Evolutionary conservation across 1,140 invertebrate genomes (phyloP).

Genomic region (Heliconius hewitsoni): DNA sequence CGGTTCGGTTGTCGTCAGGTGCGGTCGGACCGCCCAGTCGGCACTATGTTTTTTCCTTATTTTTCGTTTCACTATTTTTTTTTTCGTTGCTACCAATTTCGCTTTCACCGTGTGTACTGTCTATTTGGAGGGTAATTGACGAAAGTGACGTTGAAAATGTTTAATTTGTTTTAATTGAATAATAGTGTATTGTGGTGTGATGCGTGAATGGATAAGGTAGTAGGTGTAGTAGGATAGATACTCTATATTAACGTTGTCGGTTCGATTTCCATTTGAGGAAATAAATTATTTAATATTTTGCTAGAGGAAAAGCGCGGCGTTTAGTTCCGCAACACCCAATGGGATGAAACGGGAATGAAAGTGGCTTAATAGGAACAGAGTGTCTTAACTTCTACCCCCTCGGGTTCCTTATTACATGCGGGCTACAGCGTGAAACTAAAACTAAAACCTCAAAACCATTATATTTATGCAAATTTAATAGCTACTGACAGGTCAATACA

Average conservation of each 20-base stretch:
- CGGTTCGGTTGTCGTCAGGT: constrained; percentile 51
- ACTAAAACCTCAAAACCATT: neutral
- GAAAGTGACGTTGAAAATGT: constrained; percentile 36
- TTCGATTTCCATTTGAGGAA: neutral
- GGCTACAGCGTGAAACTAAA: neutral
- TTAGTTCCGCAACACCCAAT: neutral
- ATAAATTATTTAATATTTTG: neutral
- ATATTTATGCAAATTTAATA: neutral
- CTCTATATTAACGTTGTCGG: neutral
- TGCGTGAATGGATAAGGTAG: too few species aligned
- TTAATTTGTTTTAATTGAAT: constrained; percentile 31
- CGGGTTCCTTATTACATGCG: neutral
- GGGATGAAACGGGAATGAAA: too few species aligned
- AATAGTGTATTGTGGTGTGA: neutral
- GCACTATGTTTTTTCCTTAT: constrained; percentile 32
- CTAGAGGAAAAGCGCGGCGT: neutral
- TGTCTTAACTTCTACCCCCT: neutral
- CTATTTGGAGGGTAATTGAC: constrained; percentile 20
- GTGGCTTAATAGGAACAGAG: neutral
- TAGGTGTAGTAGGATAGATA: too few species aligned
- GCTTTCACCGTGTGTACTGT: constrained; percentile 62
- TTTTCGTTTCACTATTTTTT: constrained; percentile 50
- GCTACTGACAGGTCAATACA: neutral
- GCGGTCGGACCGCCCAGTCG: constrained; percentile 31
- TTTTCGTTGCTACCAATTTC: constrained; percentile 52